These are phyloP conservation scores for Tachina lurida DNA, from an alignment of 2,888 invertebrate species.

Conservation along the genomic window DNA sequence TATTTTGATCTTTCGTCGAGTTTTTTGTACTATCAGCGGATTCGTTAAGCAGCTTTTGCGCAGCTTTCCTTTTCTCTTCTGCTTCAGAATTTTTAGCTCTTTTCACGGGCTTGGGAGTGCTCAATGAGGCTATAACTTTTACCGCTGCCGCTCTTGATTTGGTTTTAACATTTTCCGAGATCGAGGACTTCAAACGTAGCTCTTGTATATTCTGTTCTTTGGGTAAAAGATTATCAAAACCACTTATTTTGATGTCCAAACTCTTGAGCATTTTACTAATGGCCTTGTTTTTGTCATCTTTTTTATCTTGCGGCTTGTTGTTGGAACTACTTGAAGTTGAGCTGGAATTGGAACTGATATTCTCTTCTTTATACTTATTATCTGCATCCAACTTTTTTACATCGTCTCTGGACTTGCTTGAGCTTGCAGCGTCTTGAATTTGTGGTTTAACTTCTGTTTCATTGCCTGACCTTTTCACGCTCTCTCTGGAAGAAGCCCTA, in stretches of 20 bases:
- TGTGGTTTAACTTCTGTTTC: slow-evolving; percentile 34
- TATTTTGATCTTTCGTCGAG: not conserved
- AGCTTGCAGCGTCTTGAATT: not conserved
- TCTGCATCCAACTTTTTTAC: slow-evolving; percentile 25
- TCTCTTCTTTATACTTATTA: slow-evolving; percentile 43
- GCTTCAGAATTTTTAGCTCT: slow-evolving; percentile 58
- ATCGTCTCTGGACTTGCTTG: slow-evolving; percentile 45
- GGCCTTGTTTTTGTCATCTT: slow-evolving; percentile 81
- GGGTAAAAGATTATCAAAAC: slow-evolving; percentile 80
- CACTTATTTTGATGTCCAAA: slow-evolving; percentile 82
- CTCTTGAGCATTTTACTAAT: slow-evolving; percentile 82
- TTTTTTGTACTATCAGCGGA: not conserved
- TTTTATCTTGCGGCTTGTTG: slow-evolving; percentile 74
- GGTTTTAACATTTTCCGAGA: slow-evolving; percentile 83
- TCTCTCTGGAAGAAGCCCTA: slow-evolving; percentile 68
- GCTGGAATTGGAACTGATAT: slow-evolving; percentile 60
- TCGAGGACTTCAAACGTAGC: slow-evolving; percentile 81
- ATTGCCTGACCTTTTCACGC: slow-evolving; percentile 56
- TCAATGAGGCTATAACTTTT: slow-evolving; percentile 79
- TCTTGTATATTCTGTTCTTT: slow-evolving; percentile 80
- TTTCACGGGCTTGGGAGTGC: slow-evolving; percentile 75
- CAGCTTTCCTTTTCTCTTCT: slow-evolving; percentile 53
- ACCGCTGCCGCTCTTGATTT: slow-evolving; percentile 82
- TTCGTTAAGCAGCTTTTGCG: slow-evolving; percentile 46
- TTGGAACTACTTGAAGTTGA: slow-evolving; percentile 65